Base-by-base conservation (phyloP, 1,140 invertebrate species). In the Harlomillsia oculata region DNA sequence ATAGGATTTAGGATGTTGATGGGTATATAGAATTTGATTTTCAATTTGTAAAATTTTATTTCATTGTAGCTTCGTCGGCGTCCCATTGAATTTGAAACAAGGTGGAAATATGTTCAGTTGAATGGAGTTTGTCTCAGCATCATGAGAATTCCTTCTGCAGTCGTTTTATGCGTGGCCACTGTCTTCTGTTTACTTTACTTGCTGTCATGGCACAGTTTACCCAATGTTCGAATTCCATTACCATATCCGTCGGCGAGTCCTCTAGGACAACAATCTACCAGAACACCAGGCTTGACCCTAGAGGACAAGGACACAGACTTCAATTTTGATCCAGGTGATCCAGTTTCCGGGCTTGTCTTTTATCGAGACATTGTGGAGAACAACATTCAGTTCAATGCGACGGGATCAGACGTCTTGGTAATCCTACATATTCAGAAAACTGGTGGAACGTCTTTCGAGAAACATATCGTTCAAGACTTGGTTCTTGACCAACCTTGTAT, bases 401-500 rank as follows among this genome's bases (percentile, higher is more conserved):
- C 46, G 48, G 39, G 50, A 4, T 45, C 57, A 20, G 95, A 98
- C 76, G 94, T 98, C 18, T 87, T 99, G 76, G 93, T 99, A 18
- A 98, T 98, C 72, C 74, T 99, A 39, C 95, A 99, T 70, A 97
- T 98, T 73, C 95, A 98, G 74, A 98, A 99, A 72, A 91, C 87
- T 62, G 85, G 85, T 59, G 87, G 87, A 23, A 95, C 92, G n/a
- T 84, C 88, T 2, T 97, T 98, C 73, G 93, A 92, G 11, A 84
- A 85, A 68, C 91, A 97, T 74, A 78, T 97, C 55, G 93, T 94
- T 36, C 85, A 86, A 75, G 90, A 96, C 78, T 77, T 97, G 62
- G 89, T 92, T 74, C 73, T 93, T 16, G 80, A 88, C 76, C 78
- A 85, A 66, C 87, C 87, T 32, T 97, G 85, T 69, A 83, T 83